Evolutionary conservation across 2,113 vertebrate species (phyloP), one percentile per base, ranked within the genome.

Genomic region (Sebastes schlegelii): DNA sequence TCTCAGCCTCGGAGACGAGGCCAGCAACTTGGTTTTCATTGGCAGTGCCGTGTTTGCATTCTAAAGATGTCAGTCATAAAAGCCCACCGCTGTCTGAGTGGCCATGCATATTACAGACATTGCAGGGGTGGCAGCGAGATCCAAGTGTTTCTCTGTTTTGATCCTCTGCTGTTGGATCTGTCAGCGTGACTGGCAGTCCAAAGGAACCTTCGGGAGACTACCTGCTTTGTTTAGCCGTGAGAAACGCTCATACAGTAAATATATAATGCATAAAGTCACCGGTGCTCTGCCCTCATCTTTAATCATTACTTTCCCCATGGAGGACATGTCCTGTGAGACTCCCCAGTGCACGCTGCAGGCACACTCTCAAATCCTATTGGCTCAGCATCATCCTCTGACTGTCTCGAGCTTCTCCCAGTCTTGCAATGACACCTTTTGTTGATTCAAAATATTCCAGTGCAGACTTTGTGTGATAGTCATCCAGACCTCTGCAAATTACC

Each of bases 131-230:
- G 60, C 80, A 46, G 68, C 3, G 43, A 76, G 58, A 74, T 66
- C 61, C 52, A 54, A 19, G 77, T 34, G 68, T 49, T 82, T 34
- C 34, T 34, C 34, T 34, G 34, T 34, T 34, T 34, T 34, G 34
- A 34, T 34, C 34, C 7, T 40, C 19, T 16, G 62, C 76, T n/a
- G 58, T 71, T 74, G 58, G 43, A 64, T 82, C 74, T 68, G 72
- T 72, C 81, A 58, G 72, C 9, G 1, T 79, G 86, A 88, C 60
- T 83, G 82, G 69, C 86, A 80, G 80, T 80, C 54, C 0, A 60
- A 79, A 62, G 68, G 13, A 72, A 26, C 70, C 67, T 72, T 70
- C 2, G 1, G 60, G 71, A 75, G 40, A 81, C 57, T 6, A n/a
- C 54, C 64, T 83, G 72, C 75, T 80, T 63, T 77, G 67, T 78